phyloP scores from a whole-genome alignment of 2,797 vertebrate species.

The Scyliorhinus canicula region DNA sequence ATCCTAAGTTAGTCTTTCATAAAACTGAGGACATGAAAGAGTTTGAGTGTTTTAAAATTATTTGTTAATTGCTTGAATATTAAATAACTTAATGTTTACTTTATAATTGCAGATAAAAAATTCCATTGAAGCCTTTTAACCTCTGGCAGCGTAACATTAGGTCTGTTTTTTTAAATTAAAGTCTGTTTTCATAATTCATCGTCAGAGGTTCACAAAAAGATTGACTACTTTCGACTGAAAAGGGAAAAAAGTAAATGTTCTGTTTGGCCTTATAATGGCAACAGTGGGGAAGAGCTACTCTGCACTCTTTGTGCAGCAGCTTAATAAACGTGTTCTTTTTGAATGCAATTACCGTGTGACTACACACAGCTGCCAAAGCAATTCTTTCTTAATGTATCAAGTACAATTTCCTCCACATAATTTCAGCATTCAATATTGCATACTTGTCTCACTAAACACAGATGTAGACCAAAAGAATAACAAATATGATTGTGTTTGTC shows the following conservation, averaged over 20 bases:
- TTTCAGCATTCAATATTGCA: not conserved
- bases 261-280: not conserved
- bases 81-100: not conserved
- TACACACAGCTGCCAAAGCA: not conserved
- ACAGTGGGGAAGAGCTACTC: not conserved
- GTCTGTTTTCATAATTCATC: not conserved
- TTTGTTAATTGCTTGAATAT: not conserved
- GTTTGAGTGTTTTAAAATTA: not conserved
- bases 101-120: not conserved
- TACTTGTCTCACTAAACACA: not conserved
- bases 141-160: not conserved
- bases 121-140: not conserved
- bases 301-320: not conserved
- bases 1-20: not conserved
- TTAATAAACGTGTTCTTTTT: not conserved
- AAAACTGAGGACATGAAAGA: not conserved
- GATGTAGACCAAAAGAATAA: not conserved
- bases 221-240: not conserved
- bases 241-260: not conserved
- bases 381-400: not conserved
- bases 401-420: not conserved
- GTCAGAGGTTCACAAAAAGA: not conserved
- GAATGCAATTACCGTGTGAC: not conserved
- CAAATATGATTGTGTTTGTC: not conserved
- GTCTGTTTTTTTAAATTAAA: not conserved